Percentiles rank a stretch among this genome's conserved stretches.
These are phyloP conservation scores for Capricornis sumatraensis DNA, from an alignment of 2,113 vertebrate species.

Conservation along the genomic window DNA sequence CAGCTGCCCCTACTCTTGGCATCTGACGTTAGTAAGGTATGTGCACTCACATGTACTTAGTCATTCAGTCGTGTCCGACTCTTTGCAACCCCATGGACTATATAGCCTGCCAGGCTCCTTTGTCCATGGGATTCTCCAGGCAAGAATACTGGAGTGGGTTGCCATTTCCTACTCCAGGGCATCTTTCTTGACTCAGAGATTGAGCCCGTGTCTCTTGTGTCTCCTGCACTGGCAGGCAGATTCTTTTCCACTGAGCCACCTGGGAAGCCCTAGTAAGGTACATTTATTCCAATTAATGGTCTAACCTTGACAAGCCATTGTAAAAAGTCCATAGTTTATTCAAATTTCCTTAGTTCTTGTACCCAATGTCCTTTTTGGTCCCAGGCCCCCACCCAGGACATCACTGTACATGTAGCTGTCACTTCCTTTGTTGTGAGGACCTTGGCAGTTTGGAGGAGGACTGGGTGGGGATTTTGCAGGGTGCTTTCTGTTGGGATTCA, in stretches of 20 bases:
- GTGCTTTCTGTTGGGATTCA: background rate
- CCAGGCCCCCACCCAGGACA: background rate
- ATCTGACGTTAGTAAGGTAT: background rate
- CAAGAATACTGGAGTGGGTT: background rate
- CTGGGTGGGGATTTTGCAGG: background rate
- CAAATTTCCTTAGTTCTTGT: background rate
- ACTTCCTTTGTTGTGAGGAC: background rate
- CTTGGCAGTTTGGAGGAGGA: background rate
- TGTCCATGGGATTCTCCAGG: background rate
- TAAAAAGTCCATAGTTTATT: background rate
- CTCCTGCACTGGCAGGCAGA: background rate
- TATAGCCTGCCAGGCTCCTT: background rate
- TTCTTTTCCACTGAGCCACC: background rate
- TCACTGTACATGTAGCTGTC: background rate
- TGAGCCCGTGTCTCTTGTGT: background rate
- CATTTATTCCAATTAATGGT: background rate
- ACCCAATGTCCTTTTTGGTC: background rate
- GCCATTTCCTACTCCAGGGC: background rate
- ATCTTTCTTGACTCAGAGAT: background rate
- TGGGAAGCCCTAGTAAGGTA: background rate
- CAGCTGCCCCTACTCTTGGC: background rate
- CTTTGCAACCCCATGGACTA: background rate
- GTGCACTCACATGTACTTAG: background rate
- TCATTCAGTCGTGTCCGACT: background rate
- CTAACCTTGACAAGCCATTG: background rate